These are phyloP conservation scores for Labeo calbasu DNA, from an alignment of 2,797 vertebrate species.

Conservation along the genomic window DNA sequence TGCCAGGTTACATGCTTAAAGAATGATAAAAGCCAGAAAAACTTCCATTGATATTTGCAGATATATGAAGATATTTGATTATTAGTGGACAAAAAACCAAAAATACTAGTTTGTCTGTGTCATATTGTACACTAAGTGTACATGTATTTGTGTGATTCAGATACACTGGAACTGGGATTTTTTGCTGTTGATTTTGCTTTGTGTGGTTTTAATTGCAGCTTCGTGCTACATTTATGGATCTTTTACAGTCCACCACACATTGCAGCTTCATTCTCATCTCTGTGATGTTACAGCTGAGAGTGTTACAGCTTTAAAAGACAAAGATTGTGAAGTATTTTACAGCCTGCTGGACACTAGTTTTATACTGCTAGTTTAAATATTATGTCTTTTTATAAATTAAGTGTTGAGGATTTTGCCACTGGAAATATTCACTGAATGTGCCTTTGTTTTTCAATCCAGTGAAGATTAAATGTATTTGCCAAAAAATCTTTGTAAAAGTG, in stretches of 20 bases:
- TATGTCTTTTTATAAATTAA: slow-evolving; percentile 14
- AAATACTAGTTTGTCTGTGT: not conserved
- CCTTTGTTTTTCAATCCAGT: slow-evolving; percentile 34
- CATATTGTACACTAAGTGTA: slow-evolving; percentile 32
- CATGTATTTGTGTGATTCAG: slow-evolving; percentile 8
- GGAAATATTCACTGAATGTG: slow-evolving; percentile 17
- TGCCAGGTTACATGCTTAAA: not conserved
- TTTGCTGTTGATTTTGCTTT: not conserved
- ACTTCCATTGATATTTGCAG: not conserved
- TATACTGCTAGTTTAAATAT: slow-evolving; percentile 1
- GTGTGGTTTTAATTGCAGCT: slow-evolving; percentile 12
- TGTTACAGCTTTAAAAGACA: slow-evolving; percentile 19
- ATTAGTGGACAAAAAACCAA: not conserved
- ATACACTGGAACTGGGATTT: not conserved
- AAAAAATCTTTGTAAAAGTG: not conserved
- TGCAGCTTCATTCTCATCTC: not conserved
- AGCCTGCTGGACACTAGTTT: slow-evolving; percentile 11
- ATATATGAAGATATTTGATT: not conserved
- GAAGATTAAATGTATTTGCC: not conserved
- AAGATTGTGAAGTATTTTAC: slow-evolving; percentile 11
- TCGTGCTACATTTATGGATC: not conserved
- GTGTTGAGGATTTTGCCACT: slow-evolving; percentile 17
- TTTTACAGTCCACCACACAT: not conserved
- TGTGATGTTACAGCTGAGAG: too few species aligned
- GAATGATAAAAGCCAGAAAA: not conserved